Evolutionary conservation across 2,888 invertebrate species (phyloP), one percentile per base, ranked within the genome.

Genomic region (Sinopyrophorus schimmeli): DNA sequence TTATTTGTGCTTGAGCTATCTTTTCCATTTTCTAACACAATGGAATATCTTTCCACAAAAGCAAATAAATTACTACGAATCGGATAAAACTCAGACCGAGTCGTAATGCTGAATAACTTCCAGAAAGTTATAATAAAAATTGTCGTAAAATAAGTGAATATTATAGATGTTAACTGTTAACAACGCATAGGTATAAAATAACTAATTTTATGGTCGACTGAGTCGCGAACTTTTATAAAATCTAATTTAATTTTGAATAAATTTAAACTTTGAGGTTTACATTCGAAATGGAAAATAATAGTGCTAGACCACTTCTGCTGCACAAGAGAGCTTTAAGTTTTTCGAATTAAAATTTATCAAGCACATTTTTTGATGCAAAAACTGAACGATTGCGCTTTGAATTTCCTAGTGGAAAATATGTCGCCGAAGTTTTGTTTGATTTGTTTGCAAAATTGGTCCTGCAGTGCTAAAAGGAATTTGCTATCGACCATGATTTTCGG

Each of bases 171-270:
- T 27, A 27, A 27, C 3, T 30, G 15, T 30, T 30, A 30, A 30
- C 16, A 30, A 30, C 30, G 16, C 30, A n/a, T n/a, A n/a, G n/a
- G 7, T 30, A 30, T 30, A 30, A 30, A 30, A 30, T 16, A 30
- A 30, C n/a, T 16, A 14, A 30, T 30, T 30, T 30, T 16, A 30
- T 16, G 30, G 5, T 30, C 10, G 30, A n/a, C 2, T 3, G 30
- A 28, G 15, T 30, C 16, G 7, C 15, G 14, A 30, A 15, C n/a
- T 30, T n/a, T 5, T 16, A 14, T 15, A 30, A 28, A 30, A 30
- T 30, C 27, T 3, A 26, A 27, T 27, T 27, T 16, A 7, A 9
- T 5, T 2, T 6, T 15, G 30, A 28, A 30, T 16, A 16, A 5
- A 30, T 30, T 16, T 16, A 30, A 30, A 30, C 30, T 30, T 30